Base-by-base conservation (phyloP, 1,140 invertebrate genomes). In the Drosophila sp. region DNA sequence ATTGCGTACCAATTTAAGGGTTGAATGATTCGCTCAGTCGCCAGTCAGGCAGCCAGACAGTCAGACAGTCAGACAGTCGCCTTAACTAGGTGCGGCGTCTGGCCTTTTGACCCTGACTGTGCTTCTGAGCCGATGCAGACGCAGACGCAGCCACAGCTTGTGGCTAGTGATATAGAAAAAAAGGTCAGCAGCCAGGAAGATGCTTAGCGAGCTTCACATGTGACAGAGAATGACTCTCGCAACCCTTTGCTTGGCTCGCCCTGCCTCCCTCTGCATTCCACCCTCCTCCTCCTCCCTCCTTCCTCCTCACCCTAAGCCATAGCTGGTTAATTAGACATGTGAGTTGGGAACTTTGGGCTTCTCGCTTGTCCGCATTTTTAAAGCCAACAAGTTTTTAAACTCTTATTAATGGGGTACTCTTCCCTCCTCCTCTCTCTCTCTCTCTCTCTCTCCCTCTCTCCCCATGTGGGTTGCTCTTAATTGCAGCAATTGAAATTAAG, bases 1-100 rank as follows among this genome's bases (percentile, higher is more conserved):
- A 83, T 89, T 89, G 83, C 84, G 83, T 89, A 89, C 80, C 83
- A 89, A 89, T 89, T 89, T 89, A 89, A 89, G 83, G 83, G 83
- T 89, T 89, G 83, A 89, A 89, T 89, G 83, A 89, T 89, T 89
- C 66, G 62, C 83, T 54, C 66, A 72, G 67, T 38, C 36, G 9
- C 53, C 66, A 72, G 67, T 38, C 36, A 13, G 51, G 56, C 61
- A 56, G 54, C 18, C 38, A 48, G 25, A 38, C 53, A 50, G 58
- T 58, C 66, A 32, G 58, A 29, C 43, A 32, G 59, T 53, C 51
- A 66, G 43, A 57, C n/a, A n/a, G n/a, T 70, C 32, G 29, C 40
- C 50, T 66, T 80, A 89, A 83, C 83, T 75, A 73, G 73, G 69
- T 80, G 76, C 73, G 80, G 50, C 45, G 83, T 79, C 83, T 89